Base-by-base conservation (phyloP, 2,113 vertebrate species). In the Mohoua ochrocephala region DNA sequence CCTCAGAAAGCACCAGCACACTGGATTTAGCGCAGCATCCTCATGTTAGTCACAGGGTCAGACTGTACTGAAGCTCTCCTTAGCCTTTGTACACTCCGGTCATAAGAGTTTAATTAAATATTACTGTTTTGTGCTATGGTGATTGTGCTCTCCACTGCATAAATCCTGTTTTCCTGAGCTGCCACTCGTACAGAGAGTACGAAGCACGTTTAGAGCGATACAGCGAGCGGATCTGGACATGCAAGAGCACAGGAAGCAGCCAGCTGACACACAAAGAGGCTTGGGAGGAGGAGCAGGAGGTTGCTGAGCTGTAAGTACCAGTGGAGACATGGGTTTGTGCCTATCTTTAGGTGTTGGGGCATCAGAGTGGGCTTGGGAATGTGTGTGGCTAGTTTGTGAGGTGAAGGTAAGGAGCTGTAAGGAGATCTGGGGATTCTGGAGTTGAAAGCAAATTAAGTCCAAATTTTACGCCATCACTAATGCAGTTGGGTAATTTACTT, bases 201-300 rank as follows among this genome's bases (percentile, higher is more conserved):
- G 99, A 99, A 89, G 98, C 98, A 1, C 99, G 99, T 33, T 85
- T 99, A 68, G 97, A 98, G 94, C 98, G 98, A 49, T 99, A 99
- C 95, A 95, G 82, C 8, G 99, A 99, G 76, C 98, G 99, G 54
- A 99, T 99, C 92, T 99, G 99, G 99, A 99, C 99, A 0, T 99
- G 99, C 96, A 99, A 99, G 95, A 99, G 99, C 96, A 99, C 99
- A 1, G 99, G 99, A 95, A 99, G 99, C 98, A 98, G 96, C 95
- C 99, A 99, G 97, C 99, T 99, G 88, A 99, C 99, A 1, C 99
- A 99, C 97, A 99, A 99, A 91, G 99, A 99, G 93, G 99, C 99
- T 85, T 99, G 99, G 99, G 99, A 99, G 78, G 99, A 99, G 95
- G 99, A 99, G 91, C 99, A 99, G 98, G 99, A 99, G 98, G 99